A percentile compares a stretch with the other conserved stretches of the same genome.
phyloP scores from a whole-genome alignment of 2,797 vertebrate species.

The Florisuga fusca region DNA sequence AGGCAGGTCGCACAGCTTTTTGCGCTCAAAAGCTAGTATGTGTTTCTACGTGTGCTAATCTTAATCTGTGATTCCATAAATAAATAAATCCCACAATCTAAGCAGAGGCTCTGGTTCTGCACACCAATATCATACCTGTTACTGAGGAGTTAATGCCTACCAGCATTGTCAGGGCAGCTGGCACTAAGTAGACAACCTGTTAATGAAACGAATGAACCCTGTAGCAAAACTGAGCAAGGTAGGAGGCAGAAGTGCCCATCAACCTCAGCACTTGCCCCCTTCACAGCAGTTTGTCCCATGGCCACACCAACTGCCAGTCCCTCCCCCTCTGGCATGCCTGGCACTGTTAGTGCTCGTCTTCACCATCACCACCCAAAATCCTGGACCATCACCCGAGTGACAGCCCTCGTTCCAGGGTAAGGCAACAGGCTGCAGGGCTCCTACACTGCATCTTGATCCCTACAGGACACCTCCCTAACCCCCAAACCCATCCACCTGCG shows the following conservation, averaged over 20 bases:
- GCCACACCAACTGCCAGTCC: background rate
- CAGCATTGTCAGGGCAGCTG: slow-evolving; percentile 73
- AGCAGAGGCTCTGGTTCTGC: background rate
- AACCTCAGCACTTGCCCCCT: background rate
- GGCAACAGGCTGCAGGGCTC: background rate
- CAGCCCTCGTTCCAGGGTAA: background rate
- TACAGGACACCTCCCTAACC: fast-evolving
- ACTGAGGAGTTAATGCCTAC: slow-evolving; percentile 75
- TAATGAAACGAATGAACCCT: background rate
- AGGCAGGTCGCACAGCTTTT: background rate
- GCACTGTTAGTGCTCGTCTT: background rate
- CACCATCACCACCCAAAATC: background rate
- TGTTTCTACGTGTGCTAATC: background rate
- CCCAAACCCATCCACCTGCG: fast-evolving
- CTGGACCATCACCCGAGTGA: fast-evolving
- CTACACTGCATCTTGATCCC: background rate
- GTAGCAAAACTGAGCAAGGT: background rate
- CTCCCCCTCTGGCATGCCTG: fast-evolving
- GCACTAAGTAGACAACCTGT: slow-evolving; percentile 76
- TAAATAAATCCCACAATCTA: background rate
- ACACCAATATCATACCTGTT: slow-evolving; percentile 72
- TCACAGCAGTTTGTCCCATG: background rate
- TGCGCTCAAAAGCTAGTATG: background rate
- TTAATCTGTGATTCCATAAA: background rate
- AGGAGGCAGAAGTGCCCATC: background rate